Conservation (phyloP, 1,140 invertebrate species). For the Euwallacea similis region DNA sequence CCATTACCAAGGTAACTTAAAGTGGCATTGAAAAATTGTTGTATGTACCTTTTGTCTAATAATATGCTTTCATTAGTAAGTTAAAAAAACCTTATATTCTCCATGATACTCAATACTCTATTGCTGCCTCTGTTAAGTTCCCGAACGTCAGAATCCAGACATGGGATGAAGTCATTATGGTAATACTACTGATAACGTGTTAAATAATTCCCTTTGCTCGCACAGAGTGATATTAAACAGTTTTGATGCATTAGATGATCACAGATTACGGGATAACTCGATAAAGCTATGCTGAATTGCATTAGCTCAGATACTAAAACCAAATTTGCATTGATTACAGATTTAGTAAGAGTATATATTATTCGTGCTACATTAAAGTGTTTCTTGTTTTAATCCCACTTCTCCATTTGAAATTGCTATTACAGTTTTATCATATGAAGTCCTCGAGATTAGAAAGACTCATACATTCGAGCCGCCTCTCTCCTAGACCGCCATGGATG, state of each 20-base stretch:
- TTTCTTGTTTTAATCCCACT: neutral
- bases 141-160: no score
- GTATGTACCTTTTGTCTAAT: no score
- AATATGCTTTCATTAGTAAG: no score
- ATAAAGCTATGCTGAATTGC: conserved; percentile 15
- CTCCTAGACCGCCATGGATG: neutral
- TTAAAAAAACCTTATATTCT: no score
- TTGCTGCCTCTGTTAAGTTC: no score
- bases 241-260: conserved; percentile 34
- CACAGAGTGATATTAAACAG: conserved; percentile 23
- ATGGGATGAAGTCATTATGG: conserved; percentile 14
- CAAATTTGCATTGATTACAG: neutral
- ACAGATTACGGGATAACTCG: conserved; percentile 31
- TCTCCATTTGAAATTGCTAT: no score
- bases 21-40: no score
- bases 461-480: neutral
- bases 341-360: neutral
- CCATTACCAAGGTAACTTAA: no score
- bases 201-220: conserved; percentile 35
- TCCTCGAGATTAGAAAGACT: neutral
- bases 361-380: neutral
- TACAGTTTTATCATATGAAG: no score
- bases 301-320: conserved; percentile 7
- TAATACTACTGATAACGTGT: conserved; percentile 27
- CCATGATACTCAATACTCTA: no score